Conservation (phyloP, 2,797 vertebrate genomes). For the Lacerta viridis region DNA sequence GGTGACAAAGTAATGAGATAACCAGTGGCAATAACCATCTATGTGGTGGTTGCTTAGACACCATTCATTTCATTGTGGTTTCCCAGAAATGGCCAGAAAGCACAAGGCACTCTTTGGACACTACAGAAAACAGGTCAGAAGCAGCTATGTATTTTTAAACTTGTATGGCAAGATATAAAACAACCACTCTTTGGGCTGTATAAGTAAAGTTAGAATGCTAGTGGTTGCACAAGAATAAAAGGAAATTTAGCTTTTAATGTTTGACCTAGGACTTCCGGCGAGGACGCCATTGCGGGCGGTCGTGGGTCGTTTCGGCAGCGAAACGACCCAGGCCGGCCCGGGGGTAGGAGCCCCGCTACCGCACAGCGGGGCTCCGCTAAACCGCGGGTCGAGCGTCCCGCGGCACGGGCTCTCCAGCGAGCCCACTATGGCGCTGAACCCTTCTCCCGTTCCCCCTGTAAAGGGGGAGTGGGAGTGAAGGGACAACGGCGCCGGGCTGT, state of each 20-base stretch:
- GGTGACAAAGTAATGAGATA: constrained; percentile 7
- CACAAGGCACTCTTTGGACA: background rate
- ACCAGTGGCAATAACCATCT: background rate
- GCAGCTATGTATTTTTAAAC: background rate
- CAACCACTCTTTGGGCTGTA: background rate
- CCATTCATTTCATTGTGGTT: background rate
- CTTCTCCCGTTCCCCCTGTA: no score
- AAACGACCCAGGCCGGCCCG: no score
- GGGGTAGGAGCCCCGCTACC: no score
- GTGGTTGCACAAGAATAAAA: background rate
- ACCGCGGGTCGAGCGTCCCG: no score
- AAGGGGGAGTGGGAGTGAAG: no score
- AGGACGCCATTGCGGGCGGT: no score
- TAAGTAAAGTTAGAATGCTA: background rate
- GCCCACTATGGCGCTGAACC: no score
- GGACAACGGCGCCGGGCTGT: no score
- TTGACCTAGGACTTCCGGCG: no score
- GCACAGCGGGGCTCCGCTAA: no score
- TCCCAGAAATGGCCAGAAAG: background rate
- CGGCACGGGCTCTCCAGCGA: no score
- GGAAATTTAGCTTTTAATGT: background rate
- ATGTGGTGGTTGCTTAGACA: constrained; percentile 2
- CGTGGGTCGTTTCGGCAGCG: no score
- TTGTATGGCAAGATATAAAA: background rate
- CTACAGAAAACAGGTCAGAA: constrained; percentile 24